A percentile compares a stretch with the other conserved stretches of the same genome.
These are phyloP conservation scores for Hermetia illucens DNA, from an alignment of 1,140 invertebrate species.

Conservation along the genomic window DNA sequence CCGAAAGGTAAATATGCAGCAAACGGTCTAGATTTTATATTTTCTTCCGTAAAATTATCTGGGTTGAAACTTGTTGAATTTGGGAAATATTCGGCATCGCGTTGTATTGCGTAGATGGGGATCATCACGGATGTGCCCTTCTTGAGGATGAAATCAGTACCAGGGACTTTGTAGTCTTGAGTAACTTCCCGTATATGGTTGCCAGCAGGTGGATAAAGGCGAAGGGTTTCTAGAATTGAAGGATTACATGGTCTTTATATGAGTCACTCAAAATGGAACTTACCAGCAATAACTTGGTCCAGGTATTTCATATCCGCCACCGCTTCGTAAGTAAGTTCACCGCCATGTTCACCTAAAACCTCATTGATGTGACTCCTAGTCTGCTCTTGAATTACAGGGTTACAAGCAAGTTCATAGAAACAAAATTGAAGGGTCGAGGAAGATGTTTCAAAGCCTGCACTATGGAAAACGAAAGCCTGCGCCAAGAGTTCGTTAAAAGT, in stretches of 20 bases:
- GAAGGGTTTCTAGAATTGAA: slow-evolving; percentile 10
- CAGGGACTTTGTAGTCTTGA: slow-evolving; percentile 23
- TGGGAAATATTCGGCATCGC: not conserved
- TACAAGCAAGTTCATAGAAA: no score
- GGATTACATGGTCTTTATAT: slow-evolving; percentile 5
- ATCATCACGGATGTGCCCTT: not conserved
- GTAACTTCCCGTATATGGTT: slow-evolving; percentile 9
- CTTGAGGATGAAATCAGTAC: slow-evolving; percentile 6
- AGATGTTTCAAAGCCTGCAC: no score
- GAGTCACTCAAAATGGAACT: no score
- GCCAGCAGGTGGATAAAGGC: slow-evolving; percentile 22
- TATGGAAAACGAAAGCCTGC: no score
- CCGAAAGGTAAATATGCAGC: not conserved
- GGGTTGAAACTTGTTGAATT: not conserved
- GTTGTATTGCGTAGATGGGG: not conserved
- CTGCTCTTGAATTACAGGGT: no score
- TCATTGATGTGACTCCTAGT: no score
- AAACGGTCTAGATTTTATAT: not conserved
- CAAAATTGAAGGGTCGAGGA: no score
- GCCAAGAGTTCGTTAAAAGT: no score
- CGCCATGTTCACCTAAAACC: slow-evolving; percentile 18
- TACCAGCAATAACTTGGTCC: slow-evolving; percentile 2
- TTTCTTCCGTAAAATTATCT: slow-evolving; percentile 1
- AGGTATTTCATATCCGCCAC: not conserved
- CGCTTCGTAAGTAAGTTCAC: slow-evolving; percentile 7